Evolutionary conservation across 64 coral and sea anemone genomes (phyloP), one percentile per base, ranked within the genome.

Genomic region (Montipora capricornis): DNA sequence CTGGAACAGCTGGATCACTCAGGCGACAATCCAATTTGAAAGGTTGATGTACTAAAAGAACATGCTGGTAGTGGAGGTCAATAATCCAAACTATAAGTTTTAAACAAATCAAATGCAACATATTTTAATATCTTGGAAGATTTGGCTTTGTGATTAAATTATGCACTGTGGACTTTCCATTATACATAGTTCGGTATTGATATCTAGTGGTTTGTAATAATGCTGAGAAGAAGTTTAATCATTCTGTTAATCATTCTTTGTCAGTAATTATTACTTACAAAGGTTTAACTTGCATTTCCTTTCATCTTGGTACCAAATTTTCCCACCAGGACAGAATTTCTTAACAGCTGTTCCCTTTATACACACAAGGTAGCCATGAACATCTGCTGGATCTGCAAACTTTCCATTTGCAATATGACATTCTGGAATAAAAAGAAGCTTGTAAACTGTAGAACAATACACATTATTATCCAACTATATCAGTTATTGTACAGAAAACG

Each of bases 341-440:
- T 90, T 97, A 8, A 78, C 77, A 64, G 77, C 77, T 24, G 52
- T 57, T 16, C 90, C 90, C 19, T 94, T 87, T 53, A 44, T 64
- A 47, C 96, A 97, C 49, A 79, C 88, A 75, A 94, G 92, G 79
- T 89, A 97, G 0, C 83, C 83, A 81, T 6, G 57, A 5, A 15
- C 16, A 83, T 92, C 88, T 12, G 66, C 22, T 26, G 96, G 96
- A 70, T 97, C 93, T 70, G 16, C 47, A 76, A 97, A 97, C 44
- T 78, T 88, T 14, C 84, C 89, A 76, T 92, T 80, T 4, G 67
- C 17, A 7, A 66, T 46, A 52, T n/a, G 74, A 53, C 96, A 97
- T 57, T 92, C 96, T 97, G 53, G 48, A 24, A 5, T 66, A 5
- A 37, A 59, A 12, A 16, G 13, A 80, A 80, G 5, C 0, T 46